phyloP scores from a whole-genome alignment of 2,888 invertebrate genomes.

The Herminia tarsipennalis region DNA sequence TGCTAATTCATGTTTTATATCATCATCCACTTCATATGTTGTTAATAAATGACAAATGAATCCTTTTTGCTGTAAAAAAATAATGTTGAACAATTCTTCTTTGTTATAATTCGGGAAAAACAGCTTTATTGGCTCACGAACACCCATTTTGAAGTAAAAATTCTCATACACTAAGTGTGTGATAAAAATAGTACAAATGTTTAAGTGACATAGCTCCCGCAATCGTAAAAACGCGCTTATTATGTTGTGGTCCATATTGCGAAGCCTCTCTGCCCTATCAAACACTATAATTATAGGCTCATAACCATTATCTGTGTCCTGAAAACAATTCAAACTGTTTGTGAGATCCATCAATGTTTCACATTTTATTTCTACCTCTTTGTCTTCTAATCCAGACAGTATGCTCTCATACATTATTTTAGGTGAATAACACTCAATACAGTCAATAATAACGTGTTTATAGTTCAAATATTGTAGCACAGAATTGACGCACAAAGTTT shows the following conservation, averaged over 20 bases:
- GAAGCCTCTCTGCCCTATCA: slow-evolving; percentile 92
- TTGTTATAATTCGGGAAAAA: slow-evolving; percentile 93
- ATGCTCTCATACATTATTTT: slow-evolving; percentile 92
- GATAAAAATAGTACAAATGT: slow-evolving; percentile 91
- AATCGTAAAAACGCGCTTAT: slow-evolving; percentile 90
- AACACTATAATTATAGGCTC: slow-evolving; percentile 88
- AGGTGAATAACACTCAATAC: slow-evolving; percentile 92
- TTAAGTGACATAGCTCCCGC: slow-evolving; percentile 89
- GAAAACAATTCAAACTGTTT: slow-evolving; percentile 70
- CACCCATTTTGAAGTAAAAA: slow-evolving; percentile 89
- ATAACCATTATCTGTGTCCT: slow-evolving; percentile 50
- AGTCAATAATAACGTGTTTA: slow-evolving; percentile 89
- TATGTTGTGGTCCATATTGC: slow-evolving; percentile 90
- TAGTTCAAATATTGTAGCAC: slow-evolving; percentile 86
- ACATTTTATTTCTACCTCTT: slow-evolving; percentile 81
- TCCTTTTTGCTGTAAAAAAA: slow-evolving; percentile 67
- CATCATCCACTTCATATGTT: slow-evolving; percentile 56
- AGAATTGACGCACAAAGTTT: slow-evolving; percentile 88
- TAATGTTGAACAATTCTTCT: slow-evolving; percentile 86
- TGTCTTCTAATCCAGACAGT: slow-evolving; percentile 84
- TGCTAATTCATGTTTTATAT: slow-evolving; percentile 61
- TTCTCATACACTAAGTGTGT: slow-evolving; percentile 94
- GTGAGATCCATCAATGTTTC: slow-evolving; percentile 90
- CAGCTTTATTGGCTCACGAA: slow-evolving; percentile 89
- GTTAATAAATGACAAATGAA: slow-evolving; percentile 64